Base-by-base conservation (phyloP, 1,140 invertebrate genomes). In the Coenobita brevimanus region DNA sequence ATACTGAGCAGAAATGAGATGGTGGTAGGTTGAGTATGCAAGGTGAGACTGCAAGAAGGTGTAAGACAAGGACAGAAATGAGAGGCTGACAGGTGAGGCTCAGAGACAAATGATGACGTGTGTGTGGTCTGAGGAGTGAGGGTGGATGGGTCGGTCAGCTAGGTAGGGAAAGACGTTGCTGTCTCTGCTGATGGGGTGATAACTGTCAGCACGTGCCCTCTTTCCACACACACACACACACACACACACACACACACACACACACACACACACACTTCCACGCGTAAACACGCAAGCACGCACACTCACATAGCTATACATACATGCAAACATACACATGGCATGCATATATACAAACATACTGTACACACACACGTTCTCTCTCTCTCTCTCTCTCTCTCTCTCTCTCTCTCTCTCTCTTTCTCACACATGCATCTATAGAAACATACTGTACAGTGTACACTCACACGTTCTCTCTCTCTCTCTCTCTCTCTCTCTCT, bases 161-260 rank as follows among this genome's bases (percentile, higher is more conserved):
- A n/a, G n/a, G n/a, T n/a, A n/a, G n/a, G n/a, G n/a, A n/a, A n/a
- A n/a, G n/a, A n/a, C n/a, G n/a, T n/a, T n/a, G n/a, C n/a, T n/a
- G n/a, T n/a, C n/a, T n/a, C n/a, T n/a, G n/a, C n/a, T n/a, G n/a
- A n/a, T n/a, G n/a, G n/a, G n/a, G n/a, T n/a, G n/a, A n/a, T n/a
- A n/a, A n/a, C n/a, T n/a, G n/a, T n/a, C n/a, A n/a, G n/a, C n/a
- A n/a, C n/a, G n/a, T n/a, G n/a, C n/a, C n/a, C n/a, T n/a, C n/a
- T n/a, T 50, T 8, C 46, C 17, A 50, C 46, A 50, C 71, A 73
- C 71, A 33, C 33, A 73, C 71, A 73, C 69, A 73, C 33, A 73
- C 36, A 73, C 33, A 75, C 36, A 75, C 36, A 75, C 36, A 75
- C 36, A 75, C 36, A 75, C 33, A 75, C 36, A 75, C 33, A 75